Evolutionary conservation across 2,888 invertebrate species (phyloP), one percentile per base, ranked within the genome.

Genomic region (Pollenia griseotomentosa): DNA sequence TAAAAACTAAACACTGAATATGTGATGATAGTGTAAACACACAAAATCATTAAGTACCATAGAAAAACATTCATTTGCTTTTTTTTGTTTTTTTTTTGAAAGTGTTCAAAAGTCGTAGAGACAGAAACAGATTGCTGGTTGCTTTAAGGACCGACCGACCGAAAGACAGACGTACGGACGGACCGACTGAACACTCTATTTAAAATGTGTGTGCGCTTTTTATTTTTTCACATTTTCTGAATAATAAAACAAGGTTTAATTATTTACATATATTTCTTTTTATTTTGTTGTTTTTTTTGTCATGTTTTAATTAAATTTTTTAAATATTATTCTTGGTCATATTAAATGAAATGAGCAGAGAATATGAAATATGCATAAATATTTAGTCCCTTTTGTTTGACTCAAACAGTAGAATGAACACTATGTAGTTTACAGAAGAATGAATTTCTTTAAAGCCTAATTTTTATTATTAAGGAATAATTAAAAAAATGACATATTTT

Each of bases 1-100:
- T 59, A 61, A 40, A 11, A 11, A 16, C 14, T 40, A 19, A 19
- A 55, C 40, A 55, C 16, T 16, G 63, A 55, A 71, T 53, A 71
- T 63, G 71, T 75, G 59, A 75, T 68, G 82, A 75, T 83, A 82
- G 74, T 82, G 74, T 68, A 74, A 82, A 82, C 74, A 82, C 33
- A 75, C 59, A 63, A 73, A 61, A 75, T 55, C 68, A 53, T 75
- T 75, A 61, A 75, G 68, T 82, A 46, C 19, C 51, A 51, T 75
- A 63, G 74, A 74, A 82, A 66, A 73, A 65, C 16, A 71, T 66
- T 19, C 46, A 51, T 12, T 33, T 33, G 23, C 9, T n/a, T 44
- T 46, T 73, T 73, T 46, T 0, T 3, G 14, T 23, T n/a, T 14
- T 11, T n/a, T 42, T 12, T 19, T 11, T 55, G 75, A 33, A 33